Evolutionary conservation across 1,140 invertebrate species (phyloP).

Genomic region (Hydropsyche tenuis): DNA sequence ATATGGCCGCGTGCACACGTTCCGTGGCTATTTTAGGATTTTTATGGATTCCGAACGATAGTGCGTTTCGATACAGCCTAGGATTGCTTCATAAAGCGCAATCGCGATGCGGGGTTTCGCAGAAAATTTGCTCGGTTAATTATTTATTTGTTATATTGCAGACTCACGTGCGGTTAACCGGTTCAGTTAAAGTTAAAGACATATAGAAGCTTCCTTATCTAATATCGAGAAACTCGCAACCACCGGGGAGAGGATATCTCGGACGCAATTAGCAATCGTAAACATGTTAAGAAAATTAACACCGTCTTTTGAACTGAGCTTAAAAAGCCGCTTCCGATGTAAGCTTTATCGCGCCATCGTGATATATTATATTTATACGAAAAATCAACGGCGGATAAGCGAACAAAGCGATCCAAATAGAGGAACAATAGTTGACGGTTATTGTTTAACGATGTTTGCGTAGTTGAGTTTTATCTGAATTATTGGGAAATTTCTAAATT

Average conservation of each 20-base stretch:
- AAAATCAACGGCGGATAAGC: no score
- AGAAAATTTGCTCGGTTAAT: neutral
- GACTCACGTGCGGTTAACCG: no score
- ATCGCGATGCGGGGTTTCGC: neutral
- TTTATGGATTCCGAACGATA: constrained; percentile 37
- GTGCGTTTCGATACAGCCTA: constrained; percentile 4
- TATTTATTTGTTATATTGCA: neutral
- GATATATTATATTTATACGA: no score
- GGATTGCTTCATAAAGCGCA: no score
- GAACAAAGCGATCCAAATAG: no score
- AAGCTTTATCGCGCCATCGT: no score
- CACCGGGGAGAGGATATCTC: neutral
- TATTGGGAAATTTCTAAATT: no score
- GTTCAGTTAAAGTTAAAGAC: no score
- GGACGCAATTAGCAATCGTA: constrained; percentile 12
- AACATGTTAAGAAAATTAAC: constrained; percentile 5
- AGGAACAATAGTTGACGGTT: no score
- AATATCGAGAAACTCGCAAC: neutral
- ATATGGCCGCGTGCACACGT: constrained; percentile 30
- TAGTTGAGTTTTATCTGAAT: no score
- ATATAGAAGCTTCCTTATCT: neutral
- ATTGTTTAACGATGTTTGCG: no score
- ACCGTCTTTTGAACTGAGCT: neutral
- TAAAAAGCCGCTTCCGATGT: constrained; percentile 7
- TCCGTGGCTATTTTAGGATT: constrained; percentile 39